Evolutionary conservation across 2,888 invertebrate genomes (phyloP), one percentile per base, ranked within the genome.

Genomic region (Ophraella communa): DNA sequence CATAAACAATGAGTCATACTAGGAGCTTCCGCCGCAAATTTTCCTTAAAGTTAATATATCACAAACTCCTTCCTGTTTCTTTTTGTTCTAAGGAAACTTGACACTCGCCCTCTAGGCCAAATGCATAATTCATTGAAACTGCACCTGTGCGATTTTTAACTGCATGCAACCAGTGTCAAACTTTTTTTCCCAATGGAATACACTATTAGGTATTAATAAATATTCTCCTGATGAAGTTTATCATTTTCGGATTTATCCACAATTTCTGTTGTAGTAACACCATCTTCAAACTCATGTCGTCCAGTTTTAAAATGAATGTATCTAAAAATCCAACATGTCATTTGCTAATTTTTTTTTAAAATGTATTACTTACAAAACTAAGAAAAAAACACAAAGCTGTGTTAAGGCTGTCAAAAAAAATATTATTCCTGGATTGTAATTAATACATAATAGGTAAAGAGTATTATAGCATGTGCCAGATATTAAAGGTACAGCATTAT

Each of bases 401-500:
- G 92, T 90, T 27, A 81, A 80, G 73, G 91, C 87, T 0, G 93
- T 93, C 17, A 93, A 83, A 77, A 89, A 88, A 79, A 89, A 93
- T 71, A 93, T 89, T 0, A 88, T 85, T 65, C 86, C 86, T 4
- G 89, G 86, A 65, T 76, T 67, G 0, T 85, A 84, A 53, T 86
- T 77, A 17, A 91, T 83, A 0, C 91, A 90, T 0, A 87, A 87
- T 66, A 88, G 88, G 80, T 92, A 93, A 0, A 91, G 82, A 78
- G 91, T 90, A 14, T 89, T 86, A 78, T 93, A 93, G 42, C 91
- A 82, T 1, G 89, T 84, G 0, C 91, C 89, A 3, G 92, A 92
- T 62, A 93, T 84, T 74, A 93, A 84, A 0, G 91, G 92, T 39
- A 92, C 89, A 0, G 92, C 91, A 76, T 92, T 93, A 76, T 93